These are phyloP conservation scores for Platerodrilus igneus DNA, from an alignment of 2,888 invertebrate species.

Conservation along the genomic window DNA sequence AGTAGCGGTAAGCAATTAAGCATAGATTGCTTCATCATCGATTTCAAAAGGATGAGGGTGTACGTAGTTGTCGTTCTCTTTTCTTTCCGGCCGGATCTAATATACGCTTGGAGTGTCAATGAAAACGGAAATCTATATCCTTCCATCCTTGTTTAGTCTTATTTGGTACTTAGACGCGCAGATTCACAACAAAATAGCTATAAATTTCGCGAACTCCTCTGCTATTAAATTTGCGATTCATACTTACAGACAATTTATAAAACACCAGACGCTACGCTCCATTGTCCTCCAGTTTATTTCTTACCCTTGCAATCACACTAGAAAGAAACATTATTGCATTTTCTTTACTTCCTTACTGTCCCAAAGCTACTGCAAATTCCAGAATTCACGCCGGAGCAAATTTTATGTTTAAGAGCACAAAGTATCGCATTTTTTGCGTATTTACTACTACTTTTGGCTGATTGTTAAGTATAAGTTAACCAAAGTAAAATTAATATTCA, in stretches of 20 bases:
- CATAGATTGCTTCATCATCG: conserved; percentile 33
- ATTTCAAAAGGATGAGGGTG: conserved; percentile 30
- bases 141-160: conserved; percentile 17
- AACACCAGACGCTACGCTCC: conserved; percentile 15
- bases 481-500: no score
- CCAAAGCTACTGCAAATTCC: no score
- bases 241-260: conserved; percentile 20
- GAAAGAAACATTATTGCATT: no score
- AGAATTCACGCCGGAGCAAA: no score
- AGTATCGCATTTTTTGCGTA: no score
- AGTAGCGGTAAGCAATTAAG: conserved; percentile 24
- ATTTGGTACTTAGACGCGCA: conserved; percentile 16
- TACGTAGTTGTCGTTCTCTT: conserved; percentile 17
- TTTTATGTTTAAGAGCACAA: no score
- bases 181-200: conserved; percentile 15
- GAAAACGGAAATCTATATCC: conserved; percentile 30
- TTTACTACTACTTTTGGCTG: no score
- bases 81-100: conserved; percentile 34
- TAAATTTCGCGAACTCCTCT: conserved; percentile 21
- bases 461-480: no score
- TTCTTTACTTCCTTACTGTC: no score
- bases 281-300: no score
- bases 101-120: conserved; percentile 34
- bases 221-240: conserved; percentile 22
- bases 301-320: no score